Evolutionary conservation across 2,797 vertebrate genomes (phyloP), one percentile per base, ranked within the genome.

Genomic region (Myotis findleyi): DNA sequence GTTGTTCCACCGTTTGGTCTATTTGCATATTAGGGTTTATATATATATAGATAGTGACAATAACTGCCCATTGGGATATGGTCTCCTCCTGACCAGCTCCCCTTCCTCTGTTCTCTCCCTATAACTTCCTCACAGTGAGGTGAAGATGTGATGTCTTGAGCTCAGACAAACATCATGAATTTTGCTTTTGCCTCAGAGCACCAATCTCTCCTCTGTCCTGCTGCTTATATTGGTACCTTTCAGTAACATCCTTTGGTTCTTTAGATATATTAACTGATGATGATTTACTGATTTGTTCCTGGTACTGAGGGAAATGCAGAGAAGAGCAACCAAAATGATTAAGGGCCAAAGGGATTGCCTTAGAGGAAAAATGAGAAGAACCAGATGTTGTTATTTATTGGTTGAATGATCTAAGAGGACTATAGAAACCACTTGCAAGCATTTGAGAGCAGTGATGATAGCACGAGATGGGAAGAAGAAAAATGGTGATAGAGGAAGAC

Each of bases 321-420:
- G 57, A 64, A 80, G 71, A 93, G 62, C 73, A 55, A 57, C 68
- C 18, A 38, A 27, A 87, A 89, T 91, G 86, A 82, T 82, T 68
- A 86, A 82, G 88, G 79, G 55, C 94, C 72, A 23, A 18, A 72
- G 93, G 91, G 85, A 95, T 80, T 87, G 30, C 73, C 69, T 88
- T 73, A 57, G 94, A 92, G 91, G 88, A 73, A 87, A 93, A 76
- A 71, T 3, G 44, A 81, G 68, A 76, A 90, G 91, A 95, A 83
- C 55, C 96, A 94, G 94, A 94, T 94, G 87, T 87, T 88, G 69
- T 95, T 94, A 92, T 93, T 88, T 96, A 88, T 95, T 94, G 92
- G 87, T 25, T 89, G 81, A 81, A 68, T 55, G 76, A 92, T 93
- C 90, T 87, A 81, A 93, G 89, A 87, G 66, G 64, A 84, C 84